Evolutionary conservation across 2,888 invertebrate species (phyloP).

Genomic region (Amblyjoppa fuscipennis): DNA sequence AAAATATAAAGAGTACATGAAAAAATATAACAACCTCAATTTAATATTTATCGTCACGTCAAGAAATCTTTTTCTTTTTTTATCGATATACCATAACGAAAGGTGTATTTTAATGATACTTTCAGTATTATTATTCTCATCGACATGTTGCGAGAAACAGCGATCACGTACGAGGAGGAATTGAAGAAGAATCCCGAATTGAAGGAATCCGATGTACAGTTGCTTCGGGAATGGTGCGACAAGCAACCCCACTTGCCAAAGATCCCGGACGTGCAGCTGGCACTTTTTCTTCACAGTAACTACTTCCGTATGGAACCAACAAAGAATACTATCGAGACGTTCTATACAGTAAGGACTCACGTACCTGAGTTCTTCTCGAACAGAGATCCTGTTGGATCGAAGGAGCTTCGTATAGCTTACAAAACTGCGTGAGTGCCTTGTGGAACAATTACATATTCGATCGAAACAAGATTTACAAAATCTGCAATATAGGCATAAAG

Average conservation of each 20-base stretch:
- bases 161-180: conserved; percentile 86
- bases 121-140: background rate
- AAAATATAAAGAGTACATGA: background rate
- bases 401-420: conserved; percentile 85
- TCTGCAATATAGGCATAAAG: background rate
- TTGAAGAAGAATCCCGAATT: conserved; percentile 88
- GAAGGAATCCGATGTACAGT: conserved; percentile 88
- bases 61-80: background rate
- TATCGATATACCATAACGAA: background rate
- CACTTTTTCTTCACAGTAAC: conserved; percentile 90
- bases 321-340: conserved; percentile 90
- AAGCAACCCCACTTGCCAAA: conserved; percentile 90
- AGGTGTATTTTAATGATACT: background rate
- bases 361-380: conserved; percentile 85
- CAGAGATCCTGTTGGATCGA: conserved; percentile 85
- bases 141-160: conserved; percentile 55
- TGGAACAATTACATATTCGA: background rate
- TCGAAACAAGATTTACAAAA: background rate
- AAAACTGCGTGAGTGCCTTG: conserved; percentile 85
- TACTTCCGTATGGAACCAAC: conserved; percentile 89
- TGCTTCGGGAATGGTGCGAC: conserved; percentile 88
- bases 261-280: conserved; percentile 87
- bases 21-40: background rate
- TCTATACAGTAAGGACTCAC: conserved; percentile 89
- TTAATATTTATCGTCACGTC: background rate